phyloP scores from a whole-genome alignment of 2,113 vertebrate genomes.

The Carollia perspicillata region DNA sequence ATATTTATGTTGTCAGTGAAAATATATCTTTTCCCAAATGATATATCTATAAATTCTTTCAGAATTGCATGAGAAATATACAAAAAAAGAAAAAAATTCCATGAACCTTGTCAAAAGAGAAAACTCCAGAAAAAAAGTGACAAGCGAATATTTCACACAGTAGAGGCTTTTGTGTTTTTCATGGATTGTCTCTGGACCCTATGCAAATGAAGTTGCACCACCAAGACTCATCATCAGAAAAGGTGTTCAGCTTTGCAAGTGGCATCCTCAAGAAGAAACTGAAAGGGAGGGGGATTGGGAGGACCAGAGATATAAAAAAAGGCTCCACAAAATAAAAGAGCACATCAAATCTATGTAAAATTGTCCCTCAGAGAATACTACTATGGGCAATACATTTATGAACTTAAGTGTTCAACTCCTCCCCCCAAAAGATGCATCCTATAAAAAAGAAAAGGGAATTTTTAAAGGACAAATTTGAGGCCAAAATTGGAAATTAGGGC shows the following conservation, averaged over 20 bases:
- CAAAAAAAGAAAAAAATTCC: slow-evolving; percentile 6
- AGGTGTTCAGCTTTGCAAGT: slow-evolving; percentile 66
- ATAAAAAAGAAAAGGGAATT: not conserved
- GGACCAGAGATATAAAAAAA: not conserved
- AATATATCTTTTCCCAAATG: slow-evolving; percentile 64
- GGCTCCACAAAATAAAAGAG: not conserved
- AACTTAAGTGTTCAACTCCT: not conserved
- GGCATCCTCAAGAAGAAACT: slow-evolving; percentile 47
- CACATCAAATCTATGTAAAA: not conserved
- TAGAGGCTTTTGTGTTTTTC: slow-evolving; percentile 66
- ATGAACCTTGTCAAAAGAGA: slow-evolving; percentile 26
- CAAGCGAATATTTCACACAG: slow-evolving; percentile 60
- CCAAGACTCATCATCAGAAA: slow-evolving; percentile 56
- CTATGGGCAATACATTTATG: not conserved
- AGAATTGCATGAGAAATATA: slow-evolving; percentile 32
- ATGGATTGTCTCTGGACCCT: slow-evolving; percentile 66
- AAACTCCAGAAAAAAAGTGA: slow-evolving; percentile 65
- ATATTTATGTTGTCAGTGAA: slow-evolving; percentile 71
- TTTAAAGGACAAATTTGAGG: not conserved
- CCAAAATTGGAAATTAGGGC: not conserved
- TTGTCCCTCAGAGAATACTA: not conserved
- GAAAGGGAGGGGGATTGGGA: not conserved
- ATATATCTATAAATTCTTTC: slow-evolving; percentile 60
- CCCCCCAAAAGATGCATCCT: not conserved
- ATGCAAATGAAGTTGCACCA: slow-evolving; percentile 70